These are phyloP conservation scores for Notodonta dromedarius DNA, from an alignment of 2,888 invertebrate species.

Conservation along the genomic window DNA sequence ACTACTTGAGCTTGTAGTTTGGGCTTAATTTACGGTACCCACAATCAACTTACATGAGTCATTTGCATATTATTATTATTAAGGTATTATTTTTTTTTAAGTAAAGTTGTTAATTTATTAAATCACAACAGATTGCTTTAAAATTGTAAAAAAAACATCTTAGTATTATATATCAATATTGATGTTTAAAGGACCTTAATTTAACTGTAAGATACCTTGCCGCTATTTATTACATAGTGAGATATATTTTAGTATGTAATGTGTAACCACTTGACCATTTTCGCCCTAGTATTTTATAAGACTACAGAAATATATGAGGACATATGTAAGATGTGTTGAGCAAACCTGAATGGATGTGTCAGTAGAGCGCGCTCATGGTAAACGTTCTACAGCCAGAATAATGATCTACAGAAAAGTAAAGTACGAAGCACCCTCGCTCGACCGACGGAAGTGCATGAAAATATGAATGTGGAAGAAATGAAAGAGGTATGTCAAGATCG, in stretches of 20 bases:
- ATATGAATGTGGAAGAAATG: too few species aligned
- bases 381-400: too few species aligned
- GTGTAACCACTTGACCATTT: slow-evolving; percentile 46
- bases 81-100: not conserved
- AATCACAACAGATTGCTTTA: not conserved
- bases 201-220: slow-evolving; percentile 33
- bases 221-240: slow-evolving; percentile 42
- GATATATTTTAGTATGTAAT: slow-evolving; percentile 26
- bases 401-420: too few species aligned
- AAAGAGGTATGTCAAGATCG: too few species aligned
- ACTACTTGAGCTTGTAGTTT: too few species aligned
- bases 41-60: not conserved
- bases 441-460: too few species aligned
- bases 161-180: slow-evolving; percentile 1
- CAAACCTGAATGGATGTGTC: too few species aligned
- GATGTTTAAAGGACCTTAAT: slow-evolving; percentile 4
- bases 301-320: slow-evolving; percentile 22
- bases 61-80: not conserved
- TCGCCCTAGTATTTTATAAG: slow-evolving; percentile 50
- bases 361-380: too few species aligned
- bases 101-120: not conserved
- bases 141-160: slow-evolving; percentile 1
- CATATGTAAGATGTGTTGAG: too few species aligned
- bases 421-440: too few species aligned
- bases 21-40: too few species aligned